Base-by-base conservation (phyloP, 2,113 vertebrate genomes). In the Corythornis cristatus region DNA sequence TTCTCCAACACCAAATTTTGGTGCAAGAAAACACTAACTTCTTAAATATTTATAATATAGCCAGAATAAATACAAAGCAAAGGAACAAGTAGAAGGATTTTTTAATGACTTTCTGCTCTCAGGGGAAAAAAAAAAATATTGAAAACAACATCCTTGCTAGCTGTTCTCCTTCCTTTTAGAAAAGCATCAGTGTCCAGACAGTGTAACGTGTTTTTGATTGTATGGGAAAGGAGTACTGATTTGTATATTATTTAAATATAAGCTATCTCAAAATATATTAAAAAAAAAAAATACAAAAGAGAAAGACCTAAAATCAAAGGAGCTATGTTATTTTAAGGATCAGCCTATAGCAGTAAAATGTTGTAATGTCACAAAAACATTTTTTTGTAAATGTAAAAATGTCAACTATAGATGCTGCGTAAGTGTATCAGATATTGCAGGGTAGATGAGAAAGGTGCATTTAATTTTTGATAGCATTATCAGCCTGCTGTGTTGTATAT, bases 1-100 rank as follows among this genome's bases (percentile, higher is more conserved):
- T 83, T 12, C 15, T 74, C 25, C n/a, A 78, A 35, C 11, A 5
- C 8, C 40, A 75, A 75, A 71, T 83, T 61, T 92, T 96, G 48
- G 46, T 29, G 60, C 22, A 81, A 60, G 35, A 74, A 75, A 56
- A 53, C 11, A 48, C 18, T 66, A 71, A 28, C 5, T 75, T 61
- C 21, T 88, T 33, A 86, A 94, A 78, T 75, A 77, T 88, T 91
- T 86, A 65, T 75, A 65, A 64, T 42, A 48, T 4, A 26, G 6
- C 4, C 20, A 65, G 62, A 86, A 88, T 74, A 91, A 80, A 46
- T 73, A 65, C n/a, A 31, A 95, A 87, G 35, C 45, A 89, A 92
- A 72, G 9, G 19, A 54, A 54, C 6, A 66, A 80, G 28, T n/a
- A 56, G 10, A 66, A 50, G 11, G 37, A 37, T 48, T 51, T 71